Evolutionary conservation across 64 coral and sea anemone species (phyloP), one percentile per base, ranked within the genome.

Genomic region (Trachythela sp.): DNA sequence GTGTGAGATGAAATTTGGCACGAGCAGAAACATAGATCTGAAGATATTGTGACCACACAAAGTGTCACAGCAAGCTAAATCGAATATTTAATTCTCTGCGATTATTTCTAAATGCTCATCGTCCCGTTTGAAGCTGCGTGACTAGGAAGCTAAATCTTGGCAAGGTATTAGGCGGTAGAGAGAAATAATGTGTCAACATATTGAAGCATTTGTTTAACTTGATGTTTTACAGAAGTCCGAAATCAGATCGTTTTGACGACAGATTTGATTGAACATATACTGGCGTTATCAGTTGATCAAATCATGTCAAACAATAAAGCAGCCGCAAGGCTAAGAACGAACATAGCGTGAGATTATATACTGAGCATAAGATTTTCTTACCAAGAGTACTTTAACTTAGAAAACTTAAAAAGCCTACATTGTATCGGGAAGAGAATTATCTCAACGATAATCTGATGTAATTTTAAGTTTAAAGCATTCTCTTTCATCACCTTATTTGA

Each of bases 181-280:
- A 15, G 75, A 68, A 80, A 35, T 37, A 4, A 15, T 80, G 2
- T 80, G 75, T 80, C 75, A 80, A 80, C 37, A 80, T 39, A 37
- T 80, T 35, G 37, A 80, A 80, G 13, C 75, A 80, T 80, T 80
- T 80, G 75, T 35, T 80, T 36, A 22, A 80, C 33, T 80, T 80
- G 75, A 80, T 80, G 37, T 38, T 37, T 30, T 80, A 22, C 75
- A 80, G 75, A 30, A 39, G 30, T 15, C 13, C 37, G 75, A 80
- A 80, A 80, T 80, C 75, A 80, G 75, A 80, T 80, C 31, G 75
- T 35, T 39, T 80, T 80, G 75, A 80, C 75, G 75, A 80, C 75
- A 80, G 75, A 80, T 80, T 35, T 80, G 33, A 37, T 6, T 80
- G 37, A 80, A 80, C 13, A 35, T 80, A 13, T 17, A 36, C 75